Base-by-base conservation (phyloP, 2,888 invertebrate genomes). In the Meghimatium bilineatum region DNA sequence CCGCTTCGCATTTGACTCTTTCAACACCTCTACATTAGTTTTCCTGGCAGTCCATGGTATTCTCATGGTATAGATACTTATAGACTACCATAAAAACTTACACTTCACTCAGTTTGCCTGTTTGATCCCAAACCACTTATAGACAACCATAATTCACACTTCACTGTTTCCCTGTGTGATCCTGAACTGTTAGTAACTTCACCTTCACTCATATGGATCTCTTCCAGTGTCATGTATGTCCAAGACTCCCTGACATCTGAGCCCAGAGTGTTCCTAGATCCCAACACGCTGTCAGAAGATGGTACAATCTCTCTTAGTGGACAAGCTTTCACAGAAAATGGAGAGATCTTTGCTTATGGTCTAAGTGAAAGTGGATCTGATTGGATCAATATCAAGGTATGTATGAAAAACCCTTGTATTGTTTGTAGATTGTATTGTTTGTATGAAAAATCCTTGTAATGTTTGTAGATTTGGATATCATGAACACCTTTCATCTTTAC, bases 301-400 rank as follows among this genome's bases (percentile, higher is more conserved):
- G 94, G 94, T 1, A 93, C 93, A 1, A 87, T 90, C 6, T 90
- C 93, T 1, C 86, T 93, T 29, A 86, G 91, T n/a, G 90, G 90
- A 0, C 89, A 89, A n/a, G 89, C 91, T 6, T 93, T 92, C 88
- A 97, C 98, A 0, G 96, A 98, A 90, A 96, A 99, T 94, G 98
- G 98, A n/a, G 95, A 95, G 90, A 96, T 96, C 44, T 96, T 97
- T 94, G 98, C 98, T 0, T 99, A 98, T 94, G 97, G 97, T 0
- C 94, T 99, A 1, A 98, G 98, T 88, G 96, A 96, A 86, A 97
- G 97, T 93, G 99, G 99, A 0, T 98, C 98, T 1, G 99, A 99
- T 93, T 99, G 99, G 99, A 96, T 96, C 88, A 97, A 97, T 78
- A 97, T 99, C 90, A 93, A 94, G 91, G 94, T 91, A n/a, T 44